These are phyloP conservation scores for Megalonaias nervosa DNA, from an alignment of 1,140 invertebrate species.

Conservation along the genomic window DNA sequence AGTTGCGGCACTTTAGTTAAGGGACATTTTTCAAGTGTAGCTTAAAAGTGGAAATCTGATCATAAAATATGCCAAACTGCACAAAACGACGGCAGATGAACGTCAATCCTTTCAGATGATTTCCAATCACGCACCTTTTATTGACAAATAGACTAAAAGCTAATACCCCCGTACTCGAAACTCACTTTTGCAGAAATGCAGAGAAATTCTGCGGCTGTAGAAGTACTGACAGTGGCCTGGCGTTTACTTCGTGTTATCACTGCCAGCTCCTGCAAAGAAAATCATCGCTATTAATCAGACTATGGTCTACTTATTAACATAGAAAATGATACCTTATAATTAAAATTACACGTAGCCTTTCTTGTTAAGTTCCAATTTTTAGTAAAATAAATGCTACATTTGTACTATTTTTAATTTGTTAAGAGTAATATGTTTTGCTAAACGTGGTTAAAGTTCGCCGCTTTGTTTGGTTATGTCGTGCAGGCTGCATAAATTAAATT, in stretches of 20 bases:
- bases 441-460: too few relatives aligned
- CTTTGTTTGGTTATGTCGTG: too few relatives aligned
- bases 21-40: not conserved
- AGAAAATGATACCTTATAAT: too few relatives aligned
- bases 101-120: not conserved
- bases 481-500: too few relatives aligned
- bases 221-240: slow-evolving; percentile 61
- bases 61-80: not conserved
- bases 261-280: slow-evolving; percentile 57
- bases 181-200: slow-evolving; percentile 60
- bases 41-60: not conserved
- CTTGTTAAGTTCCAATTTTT: too few relatives aligned
- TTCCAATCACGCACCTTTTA: not conserved
- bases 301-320: too few relatives aligned
- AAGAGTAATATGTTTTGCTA: too few relatives aligned
- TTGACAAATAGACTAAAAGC: not conserved
- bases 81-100: not conserved
- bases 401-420: too few relatives aligned
- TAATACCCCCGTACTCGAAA: slow-evolving; percentile 1
- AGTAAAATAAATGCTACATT: too few relatives aligned
- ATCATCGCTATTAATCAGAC: not conserved
- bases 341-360: too few relatives aligned
- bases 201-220: slow-evolving; percentile 60
- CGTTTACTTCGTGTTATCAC: slow-evolving; percentile 55
- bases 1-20: not conserved